A percentile compares a stretch with the other conserved stretches of the same genome.
Evolutionary conservation across 2,888 invertebrate species (phyloP).

Genomic region (Andrena fulva): DNA sequence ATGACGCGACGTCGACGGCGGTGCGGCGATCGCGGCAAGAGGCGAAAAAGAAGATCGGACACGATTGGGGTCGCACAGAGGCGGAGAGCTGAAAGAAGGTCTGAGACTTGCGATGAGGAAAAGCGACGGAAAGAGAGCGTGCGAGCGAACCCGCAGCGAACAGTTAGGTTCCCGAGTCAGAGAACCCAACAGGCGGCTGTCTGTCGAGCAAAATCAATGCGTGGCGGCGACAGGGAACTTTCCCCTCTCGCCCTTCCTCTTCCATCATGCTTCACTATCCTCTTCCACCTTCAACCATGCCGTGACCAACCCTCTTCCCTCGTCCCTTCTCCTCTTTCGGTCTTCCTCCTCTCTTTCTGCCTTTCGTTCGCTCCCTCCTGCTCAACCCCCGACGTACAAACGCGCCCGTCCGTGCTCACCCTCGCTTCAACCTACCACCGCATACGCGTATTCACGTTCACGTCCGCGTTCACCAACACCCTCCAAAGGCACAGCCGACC

Average conservation of each 20-base stretch:
- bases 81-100: not conserved
- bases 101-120: slow-evolving; percentile 15
- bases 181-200: slow-evolving; percentile 81
- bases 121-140: slow-evolving; percentile 14
- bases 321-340: slow-evolving; percentile 49
- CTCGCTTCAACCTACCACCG: slow-evolving; percentile 30
- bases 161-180: slow-evolving; percentile 75
- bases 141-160: slow-evolving; percentile 62
- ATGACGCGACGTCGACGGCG: not conserved
- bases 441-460: not conserved
- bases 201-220: slow-evolving; percentile 84
- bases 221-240: slow-evolving; percentile 81
- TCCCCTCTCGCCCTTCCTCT: slow-evolving; percentile 61
- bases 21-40: not conserved
- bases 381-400: slow-evolving; percentile 48
- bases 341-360: slow-evolving; percentile 47
- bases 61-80: not conserved
- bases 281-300: slow-evolving; percentile 56
- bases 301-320: slow-evolving; percentile 61
- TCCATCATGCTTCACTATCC: slow-evolving; percentile 59
- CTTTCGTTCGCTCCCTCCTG: slow-evolving; percentile 47
- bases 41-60: not conserved
- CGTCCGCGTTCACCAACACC: slow-evolving; percentile 18
- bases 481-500: slow-evolving; percentile 53
- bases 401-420: slow-evolving; percentile 44